Evolutionary conservation across 2,888 invertebrate genomes (phyloP), one percentile per base, ranked within the genome.

Genomic region (Phyllotreta striolata): DNA sequence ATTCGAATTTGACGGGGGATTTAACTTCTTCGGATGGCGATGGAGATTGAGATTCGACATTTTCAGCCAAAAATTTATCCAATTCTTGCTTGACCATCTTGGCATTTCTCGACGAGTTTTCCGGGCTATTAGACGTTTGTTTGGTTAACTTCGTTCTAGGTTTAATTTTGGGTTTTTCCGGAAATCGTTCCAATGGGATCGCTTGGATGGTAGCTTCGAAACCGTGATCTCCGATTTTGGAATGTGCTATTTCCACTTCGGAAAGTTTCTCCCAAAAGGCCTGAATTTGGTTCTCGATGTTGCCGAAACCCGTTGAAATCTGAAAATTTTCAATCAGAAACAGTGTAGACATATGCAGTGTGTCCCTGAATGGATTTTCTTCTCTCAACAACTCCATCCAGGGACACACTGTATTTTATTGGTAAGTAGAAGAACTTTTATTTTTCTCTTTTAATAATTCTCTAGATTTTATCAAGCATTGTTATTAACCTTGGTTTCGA

Each of bases 251-350:
- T 70, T 79, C 77, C 14, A 78, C 70, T 62, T 77, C 75, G 46
- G 71, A 72, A 56, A 81, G 63, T 73, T 78, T 79, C 40, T 74
- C 69, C 75, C 77, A 82, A 62, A 78, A 77, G 1, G 78, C 75
- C 54, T 78, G 74, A 70, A 82, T 71, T 83, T 83, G 73, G 79
- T 77, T 72, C 67, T 80, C 78, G 61, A 80, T 74, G 62, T 74
- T 76, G 60, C 74, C 67, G 13, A 80, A 69, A 52, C 77, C 75
- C n/a, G 72, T 70, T 12, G 75, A 72, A 43, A 78, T 71, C 78
- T 77, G 66, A 58, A 75, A 73, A 9, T 57, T 12, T 38, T 9
- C 60, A 55, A 52, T n/a, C 38, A 44, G 43, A 41, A 55, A 41
- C 9, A 51, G 7, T 6, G 9, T 14, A 51, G 8, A 7, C 39